Percentiles rank a stretch among this genome's conserved stretches.
Evolutionary conservation across 2,113 vertebrate genomes (phyloP).

Genomic region (Bos indicus): DNA sequence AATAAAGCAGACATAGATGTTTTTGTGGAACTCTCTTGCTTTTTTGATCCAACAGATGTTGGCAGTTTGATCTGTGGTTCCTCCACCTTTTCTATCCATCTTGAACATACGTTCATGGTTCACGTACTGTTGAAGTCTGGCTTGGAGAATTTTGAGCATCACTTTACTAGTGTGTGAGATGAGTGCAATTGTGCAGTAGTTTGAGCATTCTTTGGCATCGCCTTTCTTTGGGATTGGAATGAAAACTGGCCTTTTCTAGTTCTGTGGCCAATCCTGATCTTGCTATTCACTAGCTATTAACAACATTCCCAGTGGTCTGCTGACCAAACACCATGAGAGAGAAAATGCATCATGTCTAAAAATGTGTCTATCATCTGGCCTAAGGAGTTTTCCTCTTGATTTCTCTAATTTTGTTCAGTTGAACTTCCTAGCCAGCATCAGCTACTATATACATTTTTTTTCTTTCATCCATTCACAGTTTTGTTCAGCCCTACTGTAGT

Average conservation of each 20-base stretch:
- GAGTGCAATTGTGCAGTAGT: not conserved
- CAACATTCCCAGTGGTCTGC: not conserved
- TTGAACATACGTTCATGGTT: not conserved
- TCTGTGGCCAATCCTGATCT: not conserved
- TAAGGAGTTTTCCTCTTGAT: not conserved
- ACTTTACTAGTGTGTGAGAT: not conserved
- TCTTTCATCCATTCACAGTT: not conserved
- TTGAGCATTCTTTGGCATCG: not conserved
- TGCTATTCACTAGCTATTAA: not conserved
- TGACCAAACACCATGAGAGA: not conserved
- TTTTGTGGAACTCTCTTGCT: not conserved
- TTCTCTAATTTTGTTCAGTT: not conserved
- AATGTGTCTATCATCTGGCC: not conserved
- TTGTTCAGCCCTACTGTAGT: not conserved
- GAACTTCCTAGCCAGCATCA: not conserved
- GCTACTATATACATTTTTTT: not conserved
- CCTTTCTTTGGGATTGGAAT: not conserved
- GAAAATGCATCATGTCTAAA: not conserved
- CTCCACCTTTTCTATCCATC: not conserved
- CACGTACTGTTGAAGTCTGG: not conserved
- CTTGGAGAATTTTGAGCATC: not conserved
- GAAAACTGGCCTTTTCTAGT: not conserved
- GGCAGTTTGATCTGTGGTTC: not conserved
- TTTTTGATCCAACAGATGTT: not conserved
- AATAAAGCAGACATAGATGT: not conserved